Percentiles rank a stretch among this genome's conserved stretches.
Conservation (phyloP, 2,113 vertebrate species). For the Epinephelus moara region DNA sequence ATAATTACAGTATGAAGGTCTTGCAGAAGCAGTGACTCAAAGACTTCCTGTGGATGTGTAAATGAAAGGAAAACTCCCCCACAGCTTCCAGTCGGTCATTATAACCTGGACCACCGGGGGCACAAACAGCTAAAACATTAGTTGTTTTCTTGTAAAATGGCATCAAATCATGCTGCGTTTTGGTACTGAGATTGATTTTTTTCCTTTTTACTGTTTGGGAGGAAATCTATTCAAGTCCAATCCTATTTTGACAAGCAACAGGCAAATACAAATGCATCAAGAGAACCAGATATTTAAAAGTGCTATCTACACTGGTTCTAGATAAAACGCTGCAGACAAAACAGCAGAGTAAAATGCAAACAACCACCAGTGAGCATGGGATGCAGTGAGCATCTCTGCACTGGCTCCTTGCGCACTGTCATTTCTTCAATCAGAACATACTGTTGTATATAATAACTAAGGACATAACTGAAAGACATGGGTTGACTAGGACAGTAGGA, state of each 20-base stretch:
- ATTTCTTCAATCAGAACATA: background rate
- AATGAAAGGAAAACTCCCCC: constrained; percentile 24
- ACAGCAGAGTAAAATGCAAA: background rate
- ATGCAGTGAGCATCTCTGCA: background rate
- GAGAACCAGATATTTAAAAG: no score
- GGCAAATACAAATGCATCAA: background rate
- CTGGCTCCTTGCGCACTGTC: background rate
- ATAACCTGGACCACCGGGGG: background rate
- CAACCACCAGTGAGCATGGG: background rate
- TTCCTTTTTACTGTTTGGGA: background rate
- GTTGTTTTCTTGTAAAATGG: background rate
- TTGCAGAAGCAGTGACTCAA: background rate
- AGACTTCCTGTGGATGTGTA: constrained; percentile 50
- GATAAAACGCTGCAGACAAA: background rate
- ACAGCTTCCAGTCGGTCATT: constrained; percentile 31
- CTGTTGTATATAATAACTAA: background rate
- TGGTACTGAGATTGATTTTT: background rate
- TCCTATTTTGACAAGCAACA: background rate
- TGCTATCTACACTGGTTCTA: background rate
- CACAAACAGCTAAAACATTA: background rate
- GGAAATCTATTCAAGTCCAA: background rate
- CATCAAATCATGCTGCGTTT: background rate
- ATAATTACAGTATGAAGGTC: constrained; percentile 15
- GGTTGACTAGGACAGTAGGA: background rate
- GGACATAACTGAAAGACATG: background rate